Percentiles rank a stretch among this genome's conserved stretches.
These are phyloP conservation scores for Belonocnema kinseyi DNA, from an alignment of 1,140 invertebrate genomes.

Conservation along the genomic window DNA sequence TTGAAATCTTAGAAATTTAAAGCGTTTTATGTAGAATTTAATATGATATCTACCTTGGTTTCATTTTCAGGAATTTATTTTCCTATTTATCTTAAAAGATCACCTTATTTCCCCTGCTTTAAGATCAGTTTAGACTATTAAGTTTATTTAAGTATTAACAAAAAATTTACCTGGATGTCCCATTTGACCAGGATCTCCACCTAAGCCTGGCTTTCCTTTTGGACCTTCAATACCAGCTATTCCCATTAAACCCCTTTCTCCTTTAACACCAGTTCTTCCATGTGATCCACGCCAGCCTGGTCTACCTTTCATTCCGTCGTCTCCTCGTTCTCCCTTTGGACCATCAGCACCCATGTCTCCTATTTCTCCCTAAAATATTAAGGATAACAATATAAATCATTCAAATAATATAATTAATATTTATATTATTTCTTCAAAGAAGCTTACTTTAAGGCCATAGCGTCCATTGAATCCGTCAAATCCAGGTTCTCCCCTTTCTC, in stretches of 20 bases:
- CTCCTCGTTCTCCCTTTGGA: constrained; percentile 70
- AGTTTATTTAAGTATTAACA: background rate
- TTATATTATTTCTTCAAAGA: background rate
- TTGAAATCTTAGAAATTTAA: too few relatives aligned
- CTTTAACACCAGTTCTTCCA: constrained; percentile 72
- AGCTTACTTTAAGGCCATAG: constrained; percentile 70
- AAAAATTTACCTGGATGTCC: constrained; percentile 71
- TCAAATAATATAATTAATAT: background rate
- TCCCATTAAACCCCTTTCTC: constrained; percentile 71
- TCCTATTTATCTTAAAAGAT: background rate
- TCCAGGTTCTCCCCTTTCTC: constrained; percentile 72
- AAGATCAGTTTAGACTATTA: background rate
- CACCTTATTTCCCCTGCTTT: too few relatives aligned
- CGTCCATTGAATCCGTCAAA: constrained; percentile 71
- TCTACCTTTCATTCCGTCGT: constrained; percentile 67
- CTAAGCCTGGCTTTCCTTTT: constrained; percentile 74
- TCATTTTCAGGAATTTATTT: background rate
- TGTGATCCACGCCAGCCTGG: constrained; percentile 67
- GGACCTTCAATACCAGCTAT: constrained; percentile 62
- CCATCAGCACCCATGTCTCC: constrained; percentile 73
- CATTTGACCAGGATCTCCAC: constrained; percentile 76
- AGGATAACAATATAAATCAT: background rate
- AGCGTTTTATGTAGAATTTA: too few relatives aligned
- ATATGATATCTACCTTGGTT: too few relatives aligned
- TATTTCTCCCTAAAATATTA: constrained; percentile 65